Conservation (phyloP, 2,113 vertebrate species). For the Xerus inauris region DNA sequence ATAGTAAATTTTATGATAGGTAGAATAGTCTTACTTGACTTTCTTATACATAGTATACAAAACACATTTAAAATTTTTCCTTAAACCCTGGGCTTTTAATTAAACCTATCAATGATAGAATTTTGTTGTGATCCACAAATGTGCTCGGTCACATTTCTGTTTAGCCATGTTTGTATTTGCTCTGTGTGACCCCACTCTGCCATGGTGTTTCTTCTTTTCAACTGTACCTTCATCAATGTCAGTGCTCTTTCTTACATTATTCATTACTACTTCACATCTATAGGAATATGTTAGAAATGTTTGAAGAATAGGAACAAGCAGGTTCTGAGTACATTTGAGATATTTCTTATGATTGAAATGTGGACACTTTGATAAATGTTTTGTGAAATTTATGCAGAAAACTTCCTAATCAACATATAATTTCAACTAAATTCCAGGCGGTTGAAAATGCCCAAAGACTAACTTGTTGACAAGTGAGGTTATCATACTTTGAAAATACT, state of each 20-base stretch:
- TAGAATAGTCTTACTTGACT: not conserved
- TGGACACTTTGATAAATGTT: not conserved
- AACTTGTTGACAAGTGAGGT: not conserved
- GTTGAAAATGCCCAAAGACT: not conserved
- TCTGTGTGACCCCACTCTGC: not conserved
- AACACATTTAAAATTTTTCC: not conserved
- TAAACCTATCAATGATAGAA: not conserved
- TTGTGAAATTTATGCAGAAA: not conserved
- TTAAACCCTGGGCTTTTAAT: not conserved
- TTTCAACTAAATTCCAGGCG: not conserved
- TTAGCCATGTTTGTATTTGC: not conserved
- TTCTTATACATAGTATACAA: not conserved
- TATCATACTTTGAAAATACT: conserved; percentile 36
- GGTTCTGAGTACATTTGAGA: not conserved
- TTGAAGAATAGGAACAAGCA: not conserved
- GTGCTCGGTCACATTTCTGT: not conserved
- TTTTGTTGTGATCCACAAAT: conserved; percentile 1
- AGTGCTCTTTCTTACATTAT: not conserved
- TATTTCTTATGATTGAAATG: conserved; percentile 50
- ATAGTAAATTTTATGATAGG: not conserved
- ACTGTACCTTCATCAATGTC: not conserved
- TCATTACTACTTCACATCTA: not conserved
- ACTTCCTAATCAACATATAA: not conserved
- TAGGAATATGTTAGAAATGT: not conserved
- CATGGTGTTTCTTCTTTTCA: not conserved